Evolutionary conservation across 1,140 invertebrate genomes (phyloP).

Genomic region (Dryas iulia): DNA sequence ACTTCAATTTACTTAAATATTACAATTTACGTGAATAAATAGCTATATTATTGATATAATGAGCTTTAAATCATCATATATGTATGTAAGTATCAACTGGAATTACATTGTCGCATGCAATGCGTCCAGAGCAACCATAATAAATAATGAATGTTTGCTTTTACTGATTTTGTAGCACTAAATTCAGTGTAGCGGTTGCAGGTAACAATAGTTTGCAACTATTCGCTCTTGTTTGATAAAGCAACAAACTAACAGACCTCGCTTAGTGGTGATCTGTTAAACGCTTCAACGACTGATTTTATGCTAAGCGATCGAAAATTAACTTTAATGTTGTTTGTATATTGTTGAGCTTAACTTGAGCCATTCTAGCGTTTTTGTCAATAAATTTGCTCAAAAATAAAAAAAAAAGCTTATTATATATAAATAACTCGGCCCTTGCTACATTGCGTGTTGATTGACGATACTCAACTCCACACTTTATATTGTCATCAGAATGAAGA

Average conservation of each 20-base stretch:
- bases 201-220: constrained; percentile 8
- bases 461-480: no score
- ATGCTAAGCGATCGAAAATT: constrained; percentile 30
- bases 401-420: no score
- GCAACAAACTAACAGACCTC: constrained; percentile 26
- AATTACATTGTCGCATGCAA: not conserved
- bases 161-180: constrained; percentile 10
- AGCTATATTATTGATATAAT: not conserved
- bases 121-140: not conserved
- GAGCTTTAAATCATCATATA: not conserved
- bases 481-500: no score
- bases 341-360: no score
- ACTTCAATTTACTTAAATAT: no score
- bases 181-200: constrained; percentile 9
- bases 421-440: no score
- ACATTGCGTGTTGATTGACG: no score
- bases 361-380: constrained; percentile 12
- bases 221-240: constrained; percentile 16
- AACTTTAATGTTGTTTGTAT: no score
- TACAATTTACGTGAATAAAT: no score
- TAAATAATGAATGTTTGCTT: constrained; percentile 11
- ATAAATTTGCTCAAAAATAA: no score
- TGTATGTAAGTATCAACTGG: not conserved
- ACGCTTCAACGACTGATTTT: constrained; percentile 31
- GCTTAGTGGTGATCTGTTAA: constrained; percentile 30